Conservation (phyloP, 1,140 invertebrate genomes). For the Telenomus remus region DNA sequence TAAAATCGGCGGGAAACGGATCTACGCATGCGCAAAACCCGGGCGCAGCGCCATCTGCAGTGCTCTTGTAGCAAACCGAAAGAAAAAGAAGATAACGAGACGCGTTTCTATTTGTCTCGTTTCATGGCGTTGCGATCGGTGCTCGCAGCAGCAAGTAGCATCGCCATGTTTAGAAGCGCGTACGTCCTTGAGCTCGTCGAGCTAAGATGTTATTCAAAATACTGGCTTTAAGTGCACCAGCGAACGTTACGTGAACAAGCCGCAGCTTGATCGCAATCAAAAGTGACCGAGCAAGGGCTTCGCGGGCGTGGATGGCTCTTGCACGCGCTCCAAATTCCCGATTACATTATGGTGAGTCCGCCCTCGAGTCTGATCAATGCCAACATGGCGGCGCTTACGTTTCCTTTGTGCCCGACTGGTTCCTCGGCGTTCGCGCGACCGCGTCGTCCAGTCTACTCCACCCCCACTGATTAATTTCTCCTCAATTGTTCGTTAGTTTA, state of each 20-base stretch:
- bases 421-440: not conserved
- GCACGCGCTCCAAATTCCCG: conserved; percentile 76
- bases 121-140: conserved; percentile 26
- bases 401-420: conserved; percentile 74
- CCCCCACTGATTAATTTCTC: not conserved
- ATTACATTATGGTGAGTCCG: conserved; percentile 80
- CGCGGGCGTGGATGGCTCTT: conserved; percentile 75
- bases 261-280: conserved; percentile 71
- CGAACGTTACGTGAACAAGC: conserved; percentile 76
- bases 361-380: conserved; percentile 66
- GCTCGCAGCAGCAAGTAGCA: conserved; percentile 15
- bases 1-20: not conserved
- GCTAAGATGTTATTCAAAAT: conserved; percentile 75
- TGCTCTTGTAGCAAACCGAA: conserved; percentile 11
- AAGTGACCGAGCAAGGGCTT: conserved; percentile 68
- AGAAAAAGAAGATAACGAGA: conserved; percentile 12
- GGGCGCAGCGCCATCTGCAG: conserved; percentile 61
- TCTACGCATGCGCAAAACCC: conserved; percentile 16
- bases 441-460: not conserved
- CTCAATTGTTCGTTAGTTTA: not conserved
- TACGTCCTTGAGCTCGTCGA: conserved; percentile 76
- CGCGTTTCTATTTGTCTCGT: conserved; percentile 11
- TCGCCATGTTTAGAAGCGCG: conserved; percentile 79
- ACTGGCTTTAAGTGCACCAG: conserved; percentile 73
- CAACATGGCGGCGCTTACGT: conserved; percentile 78